Evolutionary conservation across 2,797 vertebrate species (phyloP).

Genomic region (Phalanger gymnotis): DNA sequence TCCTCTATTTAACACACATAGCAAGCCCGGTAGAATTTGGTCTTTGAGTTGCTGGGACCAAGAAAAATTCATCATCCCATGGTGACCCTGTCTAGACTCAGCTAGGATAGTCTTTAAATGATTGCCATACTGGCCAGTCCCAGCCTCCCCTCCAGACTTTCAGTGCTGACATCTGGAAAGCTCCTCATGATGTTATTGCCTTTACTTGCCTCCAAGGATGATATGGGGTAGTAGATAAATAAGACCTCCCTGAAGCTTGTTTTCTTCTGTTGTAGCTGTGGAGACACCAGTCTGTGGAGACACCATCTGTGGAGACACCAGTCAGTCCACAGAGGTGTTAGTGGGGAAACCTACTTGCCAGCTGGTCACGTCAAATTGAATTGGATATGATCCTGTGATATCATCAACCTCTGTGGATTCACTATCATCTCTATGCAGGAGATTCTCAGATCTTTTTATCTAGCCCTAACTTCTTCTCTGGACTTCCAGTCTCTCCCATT

Average conservation of each 20-base stretch:
- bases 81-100: neutral
- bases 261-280: neutral
- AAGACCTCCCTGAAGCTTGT: neutral
- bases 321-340: neutral
- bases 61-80: neutral
- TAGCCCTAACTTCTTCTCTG: neutral
- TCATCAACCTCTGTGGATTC: neutral
- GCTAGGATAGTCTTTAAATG: neutral
- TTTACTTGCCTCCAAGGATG: neutral
- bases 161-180: neutral
- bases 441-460: neutral
- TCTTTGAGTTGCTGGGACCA: neutral
- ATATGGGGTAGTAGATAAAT: neutral
- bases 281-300: no score
- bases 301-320: no score
- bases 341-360: neutral
- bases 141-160: neutral
- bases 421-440: neutral
- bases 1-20: neutral
- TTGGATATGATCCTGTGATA: constrained; percentile 37
- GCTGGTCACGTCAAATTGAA: constrained; percentile 37
- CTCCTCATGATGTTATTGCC: neutral
- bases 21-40: neutral
- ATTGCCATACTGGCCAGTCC: neutral
- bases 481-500: neutral